A percentile compares a stretch with the other conserved stretches of the same genome.
These are phyloP conservation scores for Nudaria mundana DNA, from an alignment of 2,888 invertebrate species.

Conservation along the genomic window DNA sequence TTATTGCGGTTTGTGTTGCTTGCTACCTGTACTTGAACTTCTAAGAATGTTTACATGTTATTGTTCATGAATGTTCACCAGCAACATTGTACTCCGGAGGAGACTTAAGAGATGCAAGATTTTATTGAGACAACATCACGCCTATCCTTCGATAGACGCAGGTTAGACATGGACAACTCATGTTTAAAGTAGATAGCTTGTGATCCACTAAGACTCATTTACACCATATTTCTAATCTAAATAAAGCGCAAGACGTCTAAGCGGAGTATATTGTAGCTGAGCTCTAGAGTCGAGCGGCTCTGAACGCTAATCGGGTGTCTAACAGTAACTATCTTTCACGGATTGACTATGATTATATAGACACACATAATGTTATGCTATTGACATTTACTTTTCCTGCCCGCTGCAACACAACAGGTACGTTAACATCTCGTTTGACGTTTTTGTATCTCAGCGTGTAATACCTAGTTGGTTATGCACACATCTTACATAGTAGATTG, in stretches of 20 bases:
- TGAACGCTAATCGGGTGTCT: constrained; percentile 27
- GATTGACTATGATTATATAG: constrained; percentile 30
- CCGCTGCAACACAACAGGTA: constrained; percentile 20
- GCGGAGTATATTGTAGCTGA: constrained; percentile 21
- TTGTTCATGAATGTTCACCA: too few species aligned
- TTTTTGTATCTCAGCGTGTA: too few species aligned
- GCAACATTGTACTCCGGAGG: constrained; percentile 20
- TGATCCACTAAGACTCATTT: constrained; percentile 36
- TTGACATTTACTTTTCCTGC: constrained; percentile 14
- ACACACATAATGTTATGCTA: constrained; percentile 32
- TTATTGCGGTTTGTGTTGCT: too few species aligned
- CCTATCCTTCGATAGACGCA: constrained; percentile 14
- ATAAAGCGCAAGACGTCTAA: constrained; percentile 29
- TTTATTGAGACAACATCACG: constrained; percentile 14
- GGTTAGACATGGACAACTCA: constrained; percentile 15
- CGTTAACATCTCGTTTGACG: constrained; percentile 12
- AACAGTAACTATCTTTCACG: constrained; percentile 22
- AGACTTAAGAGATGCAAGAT: constrained; percentile 19
- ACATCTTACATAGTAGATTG: too few species aligned
- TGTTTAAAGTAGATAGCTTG: constrained; percentile 18
- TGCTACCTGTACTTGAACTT: too few species aligned
- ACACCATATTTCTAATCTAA: constrained; percentile 35
- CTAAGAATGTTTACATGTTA: too few species aligned
- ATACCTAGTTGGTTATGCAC: too few species aligned
- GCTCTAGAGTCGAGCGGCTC: constrained; percentile 21